phyloP scores from a whole-genome alignment of 2,113 vertebrate species.

The Cochlearius cochlearius region DNA sequence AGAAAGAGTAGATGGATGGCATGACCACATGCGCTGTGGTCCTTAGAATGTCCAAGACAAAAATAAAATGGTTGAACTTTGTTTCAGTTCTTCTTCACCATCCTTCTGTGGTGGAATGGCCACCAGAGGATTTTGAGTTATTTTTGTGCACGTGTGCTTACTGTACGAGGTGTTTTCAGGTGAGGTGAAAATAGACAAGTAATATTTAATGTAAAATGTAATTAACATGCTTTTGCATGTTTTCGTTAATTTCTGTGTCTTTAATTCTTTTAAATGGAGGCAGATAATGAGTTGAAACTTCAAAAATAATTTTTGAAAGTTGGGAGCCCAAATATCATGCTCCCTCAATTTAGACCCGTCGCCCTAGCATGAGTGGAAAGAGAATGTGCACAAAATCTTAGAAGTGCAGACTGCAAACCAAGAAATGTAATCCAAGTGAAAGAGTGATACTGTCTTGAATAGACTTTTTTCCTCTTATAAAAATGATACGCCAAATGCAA shows the following conservation, averaged over 20 bases:
- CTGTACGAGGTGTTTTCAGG: not conserved
- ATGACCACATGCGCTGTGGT: rapidly evolving
- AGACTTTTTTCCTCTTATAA: not conserved
- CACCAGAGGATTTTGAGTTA: not conserved
- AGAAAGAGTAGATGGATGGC: not conserved
- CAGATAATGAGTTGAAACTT: not conserved
- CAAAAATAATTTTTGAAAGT: not conserved
- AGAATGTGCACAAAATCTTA: not conserved
- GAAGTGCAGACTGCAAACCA: rapidly evolving
- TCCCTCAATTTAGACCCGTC: not conserved
- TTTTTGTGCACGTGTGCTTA: not conserved
- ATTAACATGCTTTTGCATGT: not conserved
- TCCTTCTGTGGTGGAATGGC: not conserved
- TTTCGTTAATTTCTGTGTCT: not conserved
- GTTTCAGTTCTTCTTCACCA: not conserved
- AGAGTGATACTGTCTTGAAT: not conserved
- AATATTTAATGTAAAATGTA: not conserved
- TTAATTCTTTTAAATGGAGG: not conserved
- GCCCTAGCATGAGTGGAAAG: not conserved
- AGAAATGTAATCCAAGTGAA: not conserved
- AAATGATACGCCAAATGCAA: not conserved
- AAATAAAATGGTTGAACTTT: not conserved
- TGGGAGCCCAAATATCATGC: not conserved
- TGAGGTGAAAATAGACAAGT: not conserved
- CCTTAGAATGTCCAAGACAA: not conserved